phyloP scores from a whole-genome alignment of 2,888 invertebrate species.

The Orchesella flavescens region DNA sequence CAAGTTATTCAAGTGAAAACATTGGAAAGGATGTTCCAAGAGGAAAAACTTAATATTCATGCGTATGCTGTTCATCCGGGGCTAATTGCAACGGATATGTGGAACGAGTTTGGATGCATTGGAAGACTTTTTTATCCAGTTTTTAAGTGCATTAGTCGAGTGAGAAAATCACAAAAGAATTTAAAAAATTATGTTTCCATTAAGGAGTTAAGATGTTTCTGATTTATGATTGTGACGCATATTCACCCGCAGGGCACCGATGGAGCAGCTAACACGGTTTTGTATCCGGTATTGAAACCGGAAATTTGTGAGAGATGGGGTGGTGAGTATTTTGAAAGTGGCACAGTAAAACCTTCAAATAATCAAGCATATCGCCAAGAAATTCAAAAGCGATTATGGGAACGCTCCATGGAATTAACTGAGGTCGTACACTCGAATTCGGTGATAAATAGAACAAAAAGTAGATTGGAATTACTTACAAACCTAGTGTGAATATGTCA shows the following conservation, averaged over 20 bases:
- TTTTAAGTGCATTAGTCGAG: constrained; percentile 22
- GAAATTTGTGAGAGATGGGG: constrained; percentile 82
- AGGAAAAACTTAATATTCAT: constrained; percentile 78
- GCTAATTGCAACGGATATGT: constrained; percentile 87
- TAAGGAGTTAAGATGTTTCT: no score
- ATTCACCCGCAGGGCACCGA: constrained; percentile 82
- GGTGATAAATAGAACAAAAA: no score
- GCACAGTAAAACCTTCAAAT: constrained; percentile 75
- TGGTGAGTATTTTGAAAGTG: constrained; percentile 88
- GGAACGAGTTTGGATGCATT: constrained; percentile 73
- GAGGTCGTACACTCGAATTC: no score
- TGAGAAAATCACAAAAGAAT: neutral
- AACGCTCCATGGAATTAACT: constrained; percentile 76
- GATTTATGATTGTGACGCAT: no score
- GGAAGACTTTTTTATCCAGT: constrained; percentile 16
- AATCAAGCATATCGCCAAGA: constrained; percentile 78
- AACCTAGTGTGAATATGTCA: no score
- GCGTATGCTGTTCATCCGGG: constrained; percentile 89
- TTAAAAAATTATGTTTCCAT: no score
- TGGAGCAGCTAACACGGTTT: constrained; percentile 85
- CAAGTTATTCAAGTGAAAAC: constrained; percentile 80
- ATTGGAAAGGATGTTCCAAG: constrained; percentile 78
- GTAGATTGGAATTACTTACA: no score
- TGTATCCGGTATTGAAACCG: constrained; percentile 85
- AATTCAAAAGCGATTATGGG: constrained; percentile 81